Evolutionary conservation across 2,113 vertebrate species (phyloP).

Genomic region (Corythaixoides concolor): DNA sequence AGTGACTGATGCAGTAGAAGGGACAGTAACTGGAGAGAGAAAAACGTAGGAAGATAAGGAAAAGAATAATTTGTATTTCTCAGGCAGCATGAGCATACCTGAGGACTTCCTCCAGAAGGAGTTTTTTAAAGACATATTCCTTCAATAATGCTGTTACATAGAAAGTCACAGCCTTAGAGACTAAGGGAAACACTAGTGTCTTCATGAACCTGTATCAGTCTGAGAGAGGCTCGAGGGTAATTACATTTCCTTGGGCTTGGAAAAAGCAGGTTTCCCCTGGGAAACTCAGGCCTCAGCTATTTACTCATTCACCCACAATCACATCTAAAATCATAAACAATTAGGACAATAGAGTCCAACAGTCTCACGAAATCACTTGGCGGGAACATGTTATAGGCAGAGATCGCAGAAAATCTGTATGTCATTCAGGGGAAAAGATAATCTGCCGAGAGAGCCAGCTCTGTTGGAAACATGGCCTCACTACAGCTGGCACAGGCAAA

Average conservation of each 20-base stretch:
- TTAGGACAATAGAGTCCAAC: neutral
- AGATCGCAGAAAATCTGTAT: neutral
- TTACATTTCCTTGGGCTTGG: neutral
- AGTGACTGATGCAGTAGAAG: neutral
- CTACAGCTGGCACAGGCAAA: neutral
- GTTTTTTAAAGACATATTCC: neutral
- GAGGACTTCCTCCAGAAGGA: neutral
- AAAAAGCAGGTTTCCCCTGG: neutral
- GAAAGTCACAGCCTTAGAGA: neutral
- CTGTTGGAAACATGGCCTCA: neutral
- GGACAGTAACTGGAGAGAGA: neutral
- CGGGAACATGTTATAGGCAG: neutral
- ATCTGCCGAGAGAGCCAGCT: neutral
- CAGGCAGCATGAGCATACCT: neutral
- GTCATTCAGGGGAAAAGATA: neutral
- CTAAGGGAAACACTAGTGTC: neutral
- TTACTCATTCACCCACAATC: neutral
- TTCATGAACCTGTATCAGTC: neutral
- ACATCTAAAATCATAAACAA: neutral
- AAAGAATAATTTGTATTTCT: neutral
- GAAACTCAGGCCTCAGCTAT: neutral
- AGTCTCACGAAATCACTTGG: neutral
- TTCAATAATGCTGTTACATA: fast-evolving
- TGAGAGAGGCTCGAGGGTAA: neutral
- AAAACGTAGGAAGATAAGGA: neutral